Percentiles rank a stretch among this genome's conserved stretches.
phyloP scores from a whole-genome alignment of 2,113 vertebrate genomes.

The Mastomys natalensis region DNA sequence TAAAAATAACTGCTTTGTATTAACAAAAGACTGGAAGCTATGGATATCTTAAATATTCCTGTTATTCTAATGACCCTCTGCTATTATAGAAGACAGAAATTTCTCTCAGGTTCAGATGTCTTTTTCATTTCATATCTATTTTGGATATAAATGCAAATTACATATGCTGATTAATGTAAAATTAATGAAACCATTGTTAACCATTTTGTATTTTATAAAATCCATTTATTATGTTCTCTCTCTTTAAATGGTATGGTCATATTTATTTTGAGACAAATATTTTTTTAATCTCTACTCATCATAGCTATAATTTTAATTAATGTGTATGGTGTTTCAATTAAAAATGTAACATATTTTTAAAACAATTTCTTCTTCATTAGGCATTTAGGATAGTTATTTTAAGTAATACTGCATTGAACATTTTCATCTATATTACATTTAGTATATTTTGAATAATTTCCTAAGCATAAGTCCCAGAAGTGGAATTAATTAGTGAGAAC shows the following conservation, averaged over 20 bases:
- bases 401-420: background rate
- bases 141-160: background rate
- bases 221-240: background rate
- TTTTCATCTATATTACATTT: constrained; percentile 17
- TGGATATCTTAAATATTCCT: background rate
- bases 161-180: background rate
- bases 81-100: background rate
- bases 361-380: background rate
- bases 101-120: background rate
- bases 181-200: background rate
- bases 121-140: background rate
- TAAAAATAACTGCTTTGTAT: background rate
- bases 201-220: background rate
- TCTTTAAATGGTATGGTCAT: background rate
- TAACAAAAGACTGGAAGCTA: background rate
- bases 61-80: background rate
- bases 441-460: constrained; percentile 58
- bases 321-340: background rate
- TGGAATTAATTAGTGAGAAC: constrained; percentile 61
- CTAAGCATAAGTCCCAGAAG: constrained; percentile 38
- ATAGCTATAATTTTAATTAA: background rate
- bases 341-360: background rate
- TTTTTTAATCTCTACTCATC: background rate
- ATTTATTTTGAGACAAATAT: background rate
- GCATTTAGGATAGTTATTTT: constrained; percentile 38